These are phyloP conservation scores for Meloidogyne hapla DNA, from an alignment of 1,140 invertebrate species.

Conservation along the genomic window DNA sequence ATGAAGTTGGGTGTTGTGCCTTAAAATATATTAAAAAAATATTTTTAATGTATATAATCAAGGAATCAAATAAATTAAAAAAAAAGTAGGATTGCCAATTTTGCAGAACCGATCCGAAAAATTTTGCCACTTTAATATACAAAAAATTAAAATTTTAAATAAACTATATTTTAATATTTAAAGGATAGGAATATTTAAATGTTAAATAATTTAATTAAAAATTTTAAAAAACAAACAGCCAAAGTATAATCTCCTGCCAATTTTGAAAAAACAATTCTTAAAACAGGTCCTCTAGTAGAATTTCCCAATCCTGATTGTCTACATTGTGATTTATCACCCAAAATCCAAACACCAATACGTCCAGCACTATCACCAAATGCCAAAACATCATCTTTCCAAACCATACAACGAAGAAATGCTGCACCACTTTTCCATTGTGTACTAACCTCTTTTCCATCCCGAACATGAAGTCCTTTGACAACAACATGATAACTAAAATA, in stretches of 20 bases:
- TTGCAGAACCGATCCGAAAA: no score
- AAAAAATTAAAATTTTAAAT: no score
- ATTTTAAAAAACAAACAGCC: constrained; percentile 37
- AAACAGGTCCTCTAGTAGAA: constrained; percentile 37
- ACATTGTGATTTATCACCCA: constrained; percentile 43
- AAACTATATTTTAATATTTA: no score
- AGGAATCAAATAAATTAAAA: no score
- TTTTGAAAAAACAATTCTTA: constrained; percentile 48
- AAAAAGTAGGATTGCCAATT: no score
- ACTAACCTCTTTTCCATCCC: constrained; percentile 63
- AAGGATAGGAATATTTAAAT: neutral
- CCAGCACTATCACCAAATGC: constrained; percentile 61
- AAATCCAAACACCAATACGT: constrained; percentile 56
- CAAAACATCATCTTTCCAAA: constrained; percentile 63
- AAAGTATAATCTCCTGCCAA: constrained; percentile 57
- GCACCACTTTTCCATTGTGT: constrained; percentile 61
- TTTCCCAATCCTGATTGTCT: constrained; percentile 46
- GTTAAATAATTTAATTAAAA: neutral
- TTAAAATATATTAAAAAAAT: neutral
- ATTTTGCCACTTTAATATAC: no score
- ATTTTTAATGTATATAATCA: neutral
- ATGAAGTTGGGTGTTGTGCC: constrained; percentile 48
- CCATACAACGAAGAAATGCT: constrained; percentile 53
- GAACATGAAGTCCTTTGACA: constrained; percentile 61
- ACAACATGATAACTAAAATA: constrained; percentile 45